Conservation (phyloP, 2,113 vertebrate species). For the Papio anubis region DNA sequence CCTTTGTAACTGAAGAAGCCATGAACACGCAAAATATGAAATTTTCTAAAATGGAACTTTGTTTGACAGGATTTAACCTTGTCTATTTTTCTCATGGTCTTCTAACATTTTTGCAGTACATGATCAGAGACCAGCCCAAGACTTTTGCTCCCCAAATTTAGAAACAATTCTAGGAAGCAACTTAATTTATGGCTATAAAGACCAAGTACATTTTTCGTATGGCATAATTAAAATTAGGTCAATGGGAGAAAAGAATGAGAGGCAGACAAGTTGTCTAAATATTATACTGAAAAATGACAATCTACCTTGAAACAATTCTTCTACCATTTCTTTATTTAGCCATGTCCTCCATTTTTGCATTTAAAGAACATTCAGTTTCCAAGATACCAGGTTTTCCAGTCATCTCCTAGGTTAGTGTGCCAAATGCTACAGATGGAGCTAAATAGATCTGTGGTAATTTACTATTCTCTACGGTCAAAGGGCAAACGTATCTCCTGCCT, state of each 20-base stretch:
- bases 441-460: background rate
- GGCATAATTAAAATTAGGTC: constrained; percentile 78
- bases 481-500: background rate
- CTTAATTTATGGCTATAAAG: constrained; percentile 74
- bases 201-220: constrained; percentile 70
- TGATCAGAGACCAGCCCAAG: constrained; percentile 77
- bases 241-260: constrained; percentile 68
- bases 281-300: constrained; percentile 71
- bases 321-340: constrained; percentile 63
- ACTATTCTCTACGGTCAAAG: constrained; percentile 28
- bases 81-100: constrained; percentile 68
- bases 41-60: constrained; percentile 75
- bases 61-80: constrained; percentile 74
- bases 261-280: constrained; percentile 75
- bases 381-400: constrained; percentile 33
- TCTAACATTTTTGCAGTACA: constrained; percentile 75
- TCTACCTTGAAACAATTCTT: constrained; percentile 65
- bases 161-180: constrained; percentile 72
- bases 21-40: constrained; percentile 68
- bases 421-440: constrained; percentile 29
- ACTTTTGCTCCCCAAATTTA: constrained; percentile 70
- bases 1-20: constrained; percentile 68
- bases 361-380: constrained; percentile 53
- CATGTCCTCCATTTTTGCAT: constrained; percentile 46
- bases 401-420: background rate